A percentile compares a stretch with the other conserved stretches of the same genome.
Evolutionary conservation across 2,797 vertebrate genomes (phyloP).

Genomic region (Sebastes minor): DNA sequence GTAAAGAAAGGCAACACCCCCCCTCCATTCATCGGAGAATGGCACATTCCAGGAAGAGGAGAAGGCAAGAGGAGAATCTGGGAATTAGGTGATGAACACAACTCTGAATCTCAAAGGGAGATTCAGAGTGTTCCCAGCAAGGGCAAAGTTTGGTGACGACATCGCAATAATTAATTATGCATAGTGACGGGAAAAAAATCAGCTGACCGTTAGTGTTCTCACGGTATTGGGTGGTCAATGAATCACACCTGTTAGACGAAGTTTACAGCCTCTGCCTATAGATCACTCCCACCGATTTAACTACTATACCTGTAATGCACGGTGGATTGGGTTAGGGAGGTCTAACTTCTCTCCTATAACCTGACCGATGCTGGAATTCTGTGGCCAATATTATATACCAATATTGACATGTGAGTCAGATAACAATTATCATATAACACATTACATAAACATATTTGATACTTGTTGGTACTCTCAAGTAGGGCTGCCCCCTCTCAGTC

Average conservation of each 20-base stretch:
- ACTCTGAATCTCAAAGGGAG: constrained; percentile 23
- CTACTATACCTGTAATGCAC: neutral
- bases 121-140: constrained; percentile 57
- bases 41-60: constrained; percentile 72
- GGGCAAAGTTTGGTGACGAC: constrained; percentile 40
- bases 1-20: constrained; percentile 64
- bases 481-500: too few relatives aligned
- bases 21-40: constrained; percentile 47
- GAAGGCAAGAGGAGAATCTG: constrained; percentile 49
- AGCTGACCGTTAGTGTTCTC: constrained; percentile 54
- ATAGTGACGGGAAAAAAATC: constrained; percentile 20
- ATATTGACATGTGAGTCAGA: too few relatives aligned
- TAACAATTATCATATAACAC: too few relatives aligned
- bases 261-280: constrained; percentile 53
- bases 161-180: constrained; percentile 54
- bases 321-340: too few relatives aligned
- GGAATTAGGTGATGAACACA: constrained; percentile 53
- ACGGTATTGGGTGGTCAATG: constrained; percentile 55
- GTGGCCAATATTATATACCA: too few relatives aligned
- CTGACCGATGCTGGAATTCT: too few relatives aligned
- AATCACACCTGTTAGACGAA: constrained; percentile 53
- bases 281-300: constrained; percentile 21
- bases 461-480: too few relatives aligned
- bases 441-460: too few relatives aligned
- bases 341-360: too few relatives aligned